These are phyloP conservation scores for Antechinus flavipes DNA, from an alignment of 2,113 vertebrate genomes.

Conservation along the genomic window DNA sequence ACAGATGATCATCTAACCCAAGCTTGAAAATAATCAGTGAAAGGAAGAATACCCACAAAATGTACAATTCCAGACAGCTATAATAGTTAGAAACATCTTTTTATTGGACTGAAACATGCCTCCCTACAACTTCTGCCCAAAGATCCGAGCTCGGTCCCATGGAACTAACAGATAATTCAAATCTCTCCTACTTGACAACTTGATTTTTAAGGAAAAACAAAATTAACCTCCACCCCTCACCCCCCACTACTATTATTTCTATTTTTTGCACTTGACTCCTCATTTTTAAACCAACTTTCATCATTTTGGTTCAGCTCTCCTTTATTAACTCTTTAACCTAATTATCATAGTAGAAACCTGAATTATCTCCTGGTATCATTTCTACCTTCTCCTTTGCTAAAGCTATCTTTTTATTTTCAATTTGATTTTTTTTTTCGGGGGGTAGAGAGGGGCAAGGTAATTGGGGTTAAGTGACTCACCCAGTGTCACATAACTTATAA, in stretches of 20 bases:
- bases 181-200: background rate
- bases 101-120: background rate
- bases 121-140: background rate
- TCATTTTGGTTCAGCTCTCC: background rate
- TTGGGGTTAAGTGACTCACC: too few relatives aligned
- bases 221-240: background rate
- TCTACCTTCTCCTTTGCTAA: slow-evolving; percentile 19
- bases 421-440: too few relatives aligned
- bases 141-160: background rate
- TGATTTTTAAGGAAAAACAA: background rate
- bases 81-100: background rate
- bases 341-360: background rate
- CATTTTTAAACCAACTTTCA: background rate
- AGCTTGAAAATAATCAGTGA: background rate
- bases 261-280: background rate
- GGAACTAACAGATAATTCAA: background rate
- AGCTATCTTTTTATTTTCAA: background rate
- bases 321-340: background rate
- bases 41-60: background rate
- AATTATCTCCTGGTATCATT: too few relatives aligned
- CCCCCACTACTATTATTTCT: background rate
- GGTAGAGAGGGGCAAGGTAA: too few relatives aligned
- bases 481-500: too few relatives aligned
- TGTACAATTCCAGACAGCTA: background rate
- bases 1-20: background rate